phyloP scores from a whole-genome alignment of 2,797 vertebrate species.

The Babyrousa celebensis region DNA sequence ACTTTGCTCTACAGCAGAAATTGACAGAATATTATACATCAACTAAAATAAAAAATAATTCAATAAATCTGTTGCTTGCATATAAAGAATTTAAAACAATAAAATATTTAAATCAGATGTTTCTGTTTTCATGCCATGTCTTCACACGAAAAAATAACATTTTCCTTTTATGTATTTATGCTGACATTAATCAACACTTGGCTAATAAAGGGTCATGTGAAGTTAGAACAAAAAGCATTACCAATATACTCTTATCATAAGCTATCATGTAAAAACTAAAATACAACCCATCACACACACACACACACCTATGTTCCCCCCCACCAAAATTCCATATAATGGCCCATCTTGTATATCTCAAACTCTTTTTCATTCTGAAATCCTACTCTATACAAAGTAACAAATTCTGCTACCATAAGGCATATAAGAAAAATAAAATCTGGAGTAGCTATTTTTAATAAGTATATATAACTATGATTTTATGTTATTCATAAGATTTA shows the following conservation, averaged over 20 bases:
- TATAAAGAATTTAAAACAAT: neutral
- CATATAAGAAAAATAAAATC: slow-evolving; percentile 6
- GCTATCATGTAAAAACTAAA: neutral
- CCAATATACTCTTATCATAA: neutral
- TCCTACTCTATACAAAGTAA: slow-evolving; percentile 30
- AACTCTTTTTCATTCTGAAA: neutral
- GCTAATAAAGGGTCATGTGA: neutral
- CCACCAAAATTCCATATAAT: neutral
- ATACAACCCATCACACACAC: neutral
- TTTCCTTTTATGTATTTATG: slow-evolving; percentile 5
- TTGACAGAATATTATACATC: too few relatives aligned
- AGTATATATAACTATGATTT: neutral
- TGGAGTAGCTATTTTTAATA: slow-evolving; percentile 2
- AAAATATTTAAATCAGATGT: neutral
- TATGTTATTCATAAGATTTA: neutral
- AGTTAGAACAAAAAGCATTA: neutral
- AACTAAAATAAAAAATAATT: too few relatives aligned
- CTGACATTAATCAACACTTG: neutral
- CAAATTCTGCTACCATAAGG: neutral
- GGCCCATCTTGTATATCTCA: neutral
- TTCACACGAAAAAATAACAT: neutral
- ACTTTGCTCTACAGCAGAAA: too few relatives aligned
- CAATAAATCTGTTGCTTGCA: too few relatives aligned
- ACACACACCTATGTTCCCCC: neutral
- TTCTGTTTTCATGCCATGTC: slow-evolving; percentile 15